phyloP scores from a whole-genome alignment of 2,888 invertebrate genomes.

The Unio pictorum region DNA sequence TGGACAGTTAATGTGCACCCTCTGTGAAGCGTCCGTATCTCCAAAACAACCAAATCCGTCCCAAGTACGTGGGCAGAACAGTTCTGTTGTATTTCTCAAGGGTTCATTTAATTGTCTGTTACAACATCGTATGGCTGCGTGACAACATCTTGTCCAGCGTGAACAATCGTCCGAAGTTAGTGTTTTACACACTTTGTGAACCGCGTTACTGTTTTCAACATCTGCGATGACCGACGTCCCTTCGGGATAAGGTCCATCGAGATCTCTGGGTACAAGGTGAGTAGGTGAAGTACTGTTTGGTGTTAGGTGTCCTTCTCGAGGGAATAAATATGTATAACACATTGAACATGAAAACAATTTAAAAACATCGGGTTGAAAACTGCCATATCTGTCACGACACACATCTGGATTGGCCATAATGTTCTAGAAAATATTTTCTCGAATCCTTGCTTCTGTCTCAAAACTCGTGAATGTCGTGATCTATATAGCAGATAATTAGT shows the following conservation, averaged over 20 bases:
- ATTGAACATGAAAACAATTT: constrained; percentile 40
- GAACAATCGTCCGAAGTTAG: constrained; percentile 38
- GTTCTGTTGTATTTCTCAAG: constrained; percentile 10
- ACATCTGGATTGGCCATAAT: constrained; percentile 1
- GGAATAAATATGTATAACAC: constrained; percentile 52
- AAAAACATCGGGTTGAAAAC: constrained; percentile 27
- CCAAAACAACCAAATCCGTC: constrained; percentile 59
- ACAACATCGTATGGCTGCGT: constrained; percentile 43
- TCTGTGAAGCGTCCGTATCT: constrained; percentile 56
- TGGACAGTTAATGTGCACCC: constrained; percentile 44
- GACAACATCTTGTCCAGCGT: constrained; percentile 54
- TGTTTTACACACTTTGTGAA: constrained; percentile 34
- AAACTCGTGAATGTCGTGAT: no score
- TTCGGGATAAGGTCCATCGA: constrained; percentile 13
- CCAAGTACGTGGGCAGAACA: constrained; percentile 57
- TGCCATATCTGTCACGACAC: constrained; percentile 25
- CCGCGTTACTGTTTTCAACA: constrained; percentile 30
- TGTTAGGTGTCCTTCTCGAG: constrained; percentile 13
- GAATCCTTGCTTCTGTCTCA: no score
- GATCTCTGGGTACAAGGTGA: constrained; percentile 11
- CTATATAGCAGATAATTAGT: no score
- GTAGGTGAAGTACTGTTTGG: constrained; percentile 13
- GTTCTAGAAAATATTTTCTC: no score
- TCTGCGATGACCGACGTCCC: constrained; percentile 32
- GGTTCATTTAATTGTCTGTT: constrained; percentile 30